Conservation (phyloP, 2,797 vertebrate species). For the Smutsia gigantea region DNA sequence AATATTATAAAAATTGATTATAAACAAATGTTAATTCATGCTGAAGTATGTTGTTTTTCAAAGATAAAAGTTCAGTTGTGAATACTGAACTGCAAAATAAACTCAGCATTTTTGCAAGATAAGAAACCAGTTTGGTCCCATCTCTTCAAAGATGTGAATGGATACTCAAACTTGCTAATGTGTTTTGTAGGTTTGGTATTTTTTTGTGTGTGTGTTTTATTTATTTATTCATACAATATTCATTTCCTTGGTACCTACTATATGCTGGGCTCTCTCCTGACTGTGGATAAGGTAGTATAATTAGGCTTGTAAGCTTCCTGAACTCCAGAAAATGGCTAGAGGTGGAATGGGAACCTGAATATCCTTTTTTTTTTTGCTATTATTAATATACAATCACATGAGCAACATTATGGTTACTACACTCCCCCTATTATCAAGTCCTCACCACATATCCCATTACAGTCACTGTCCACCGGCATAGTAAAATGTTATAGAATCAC, state of each 20-base stretch:
- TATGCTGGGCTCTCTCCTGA: not conserved
- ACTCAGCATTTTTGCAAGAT: not conserved
- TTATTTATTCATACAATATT: conserved; percentile 10
- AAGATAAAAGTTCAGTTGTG: not conserved
- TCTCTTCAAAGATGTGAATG: not conserved
- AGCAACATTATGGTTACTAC: no score
- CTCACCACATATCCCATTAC: no score
- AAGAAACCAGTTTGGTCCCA: not conserved
- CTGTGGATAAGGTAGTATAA: not conserved
- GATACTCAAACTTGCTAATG: not conserved
- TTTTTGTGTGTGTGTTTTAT: not conserved
- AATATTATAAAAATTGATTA: not conserved
- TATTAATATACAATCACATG: no score
- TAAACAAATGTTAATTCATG: not conserved
- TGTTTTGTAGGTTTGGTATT: no score
- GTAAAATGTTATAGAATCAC: no score
- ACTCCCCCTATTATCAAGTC: no score
- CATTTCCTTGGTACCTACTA: not conserved
- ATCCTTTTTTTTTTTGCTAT: no score
- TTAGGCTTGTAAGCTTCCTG: not conserved
- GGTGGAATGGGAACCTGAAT: not conserved
- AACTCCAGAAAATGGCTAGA: not conserved
- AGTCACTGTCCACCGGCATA: no score
- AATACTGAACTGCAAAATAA: not conserved
- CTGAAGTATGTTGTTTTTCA: not conserved